A percentile compares a stretch with the other conserved stretches of the same genome.
These are phyloP conservation scores for Eulemur macaco DNA, from an alignment of 2,113 vertebrate species.

Conservation along the genomic window DNA sequence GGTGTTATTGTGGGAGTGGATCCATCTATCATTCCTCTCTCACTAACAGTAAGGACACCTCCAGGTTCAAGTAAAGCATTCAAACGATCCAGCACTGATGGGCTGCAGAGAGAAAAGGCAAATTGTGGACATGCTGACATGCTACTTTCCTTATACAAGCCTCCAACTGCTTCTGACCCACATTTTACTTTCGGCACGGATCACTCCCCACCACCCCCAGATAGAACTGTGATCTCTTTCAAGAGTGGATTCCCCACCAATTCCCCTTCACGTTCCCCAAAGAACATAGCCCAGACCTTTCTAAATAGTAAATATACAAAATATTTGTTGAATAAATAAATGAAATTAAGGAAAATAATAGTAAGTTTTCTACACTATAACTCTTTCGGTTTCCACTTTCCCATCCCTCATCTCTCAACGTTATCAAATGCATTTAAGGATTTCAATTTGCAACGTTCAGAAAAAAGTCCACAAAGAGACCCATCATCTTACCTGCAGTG, in stretches of 20 bases:
- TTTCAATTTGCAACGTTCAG: not conserved
- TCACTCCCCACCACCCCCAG: not conserved
- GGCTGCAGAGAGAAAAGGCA: slow-evolving; percentile 83
- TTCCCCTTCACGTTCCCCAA: not conserved
- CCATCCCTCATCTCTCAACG: not conserved
- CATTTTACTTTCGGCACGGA: not conserved
- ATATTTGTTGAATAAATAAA: not conserved
- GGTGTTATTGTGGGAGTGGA: slow-evolving; percentile 90
- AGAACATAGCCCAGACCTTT: not conserved
- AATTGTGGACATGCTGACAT: not conserved
- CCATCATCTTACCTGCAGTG: not conserved
- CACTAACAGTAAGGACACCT: slow-evolving; percentile 94
- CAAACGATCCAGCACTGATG: slow-evolving; percentile 96
- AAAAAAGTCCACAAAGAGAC: not conserved
- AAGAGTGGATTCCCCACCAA: not conserved
- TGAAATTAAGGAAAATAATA: not conserved
- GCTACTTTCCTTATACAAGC: no score
- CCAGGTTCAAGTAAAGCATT: slow-evolving; percentile 97
- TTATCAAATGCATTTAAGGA: not conserved
- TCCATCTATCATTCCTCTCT: slow-evolving; percentile 95
- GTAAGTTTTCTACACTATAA: not conserved
- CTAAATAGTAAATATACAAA: not conserved
- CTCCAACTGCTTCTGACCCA: not conserved
- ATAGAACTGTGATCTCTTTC: not conserved
- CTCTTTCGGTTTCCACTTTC: not conserved